Evolutionary conservation across 1,140 invertebrate genomes (phyloP).

Genomic region (Octopus sinensis): DNA sequence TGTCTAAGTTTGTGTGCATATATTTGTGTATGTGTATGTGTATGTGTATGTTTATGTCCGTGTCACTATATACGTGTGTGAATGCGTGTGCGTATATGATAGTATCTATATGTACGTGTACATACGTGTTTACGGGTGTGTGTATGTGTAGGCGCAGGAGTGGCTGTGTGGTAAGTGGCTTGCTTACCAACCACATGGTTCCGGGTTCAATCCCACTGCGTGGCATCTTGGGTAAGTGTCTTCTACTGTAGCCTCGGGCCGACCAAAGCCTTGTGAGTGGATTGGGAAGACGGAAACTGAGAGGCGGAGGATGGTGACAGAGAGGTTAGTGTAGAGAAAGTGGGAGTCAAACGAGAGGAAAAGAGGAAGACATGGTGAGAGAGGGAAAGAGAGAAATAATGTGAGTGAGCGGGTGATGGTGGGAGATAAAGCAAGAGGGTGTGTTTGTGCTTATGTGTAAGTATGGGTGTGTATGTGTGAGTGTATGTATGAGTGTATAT

Average conservation of each 20-base stretch:
- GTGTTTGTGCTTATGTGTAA: background rate
- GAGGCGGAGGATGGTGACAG: too few species aligned
- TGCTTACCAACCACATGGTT: too few species aligned
- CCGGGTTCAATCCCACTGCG: too few species aligned
- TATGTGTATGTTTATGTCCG: background rate
- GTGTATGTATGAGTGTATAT: conserved; percentile 4
- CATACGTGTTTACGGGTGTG: background rate
- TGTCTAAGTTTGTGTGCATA: background rate
- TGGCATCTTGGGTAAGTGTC: too few species aligned
- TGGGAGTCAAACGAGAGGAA: too few species aligned
- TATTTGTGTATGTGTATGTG: background rate
- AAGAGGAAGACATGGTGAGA: too few species aligned
- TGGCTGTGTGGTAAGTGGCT: too few species aligned
- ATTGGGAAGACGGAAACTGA: too few species aligned
- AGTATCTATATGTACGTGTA: background rate
- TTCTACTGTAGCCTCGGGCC: too few species aligned
- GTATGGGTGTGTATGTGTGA: conserved; percentile 1
- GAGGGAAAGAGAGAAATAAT: background rate
- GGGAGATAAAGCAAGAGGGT: too few species aligned
- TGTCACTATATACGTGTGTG: background rate
- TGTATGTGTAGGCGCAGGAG: background rate
- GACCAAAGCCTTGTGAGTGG: too few species aligned
- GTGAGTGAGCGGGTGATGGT: background rate
- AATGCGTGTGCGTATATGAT: background rate
- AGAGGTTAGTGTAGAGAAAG: too few species aligned